Evolutionary conservation across 2,797 vertebrate genomes (phyloP).

Genomic region (Acanthopagrus latus): DNA sequence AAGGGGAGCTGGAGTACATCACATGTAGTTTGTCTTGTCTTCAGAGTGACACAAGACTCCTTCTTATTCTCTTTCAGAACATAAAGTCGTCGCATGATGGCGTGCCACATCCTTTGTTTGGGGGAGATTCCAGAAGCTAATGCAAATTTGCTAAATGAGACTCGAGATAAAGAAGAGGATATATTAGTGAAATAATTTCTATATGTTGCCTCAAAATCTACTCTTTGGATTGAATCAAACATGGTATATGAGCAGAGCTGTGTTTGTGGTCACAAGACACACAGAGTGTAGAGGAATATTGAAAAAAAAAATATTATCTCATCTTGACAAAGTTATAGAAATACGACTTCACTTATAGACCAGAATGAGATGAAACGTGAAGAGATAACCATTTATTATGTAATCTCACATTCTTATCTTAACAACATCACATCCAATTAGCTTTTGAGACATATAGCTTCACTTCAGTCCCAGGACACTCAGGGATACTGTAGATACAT

Average conservation of each 20-base stretch:
- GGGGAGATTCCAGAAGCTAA: neutral
- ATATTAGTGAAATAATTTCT: neutral
- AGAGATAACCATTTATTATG: slow-evolving; percentile 36
- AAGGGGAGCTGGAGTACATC: neutral
- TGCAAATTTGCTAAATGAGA: neutral
- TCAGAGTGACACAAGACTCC: neutral
- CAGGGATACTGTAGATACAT: slow-evolving; percentile 63
- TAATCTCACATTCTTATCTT: slow-evolving; percentile 34
- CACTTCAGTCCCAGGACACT: slow-evolving; percentile 66
- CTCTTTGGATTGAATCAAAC: neutral
- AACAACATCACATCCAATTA: slow-evolving; percentile 71
- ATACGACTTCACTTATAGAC: neutral
- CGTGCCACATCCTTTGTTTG: neutral
- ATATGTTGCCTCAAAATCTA: neutral
- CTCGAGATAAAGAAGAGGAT: neutral
- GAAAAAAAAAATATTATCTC: neutral
- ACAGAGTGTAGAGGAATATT: neutral
- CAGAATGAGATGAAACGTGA: slow-evolving; percentile 10
- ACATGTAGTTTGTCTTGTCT: neutral
- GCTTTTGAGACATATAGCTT: slow-evolving; percentile 68
- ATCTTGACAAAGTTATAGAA: neutral
- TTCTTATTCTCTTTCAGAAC: no score
- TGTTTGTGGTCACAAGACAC: no score
- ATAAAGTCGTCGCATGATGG: no score
- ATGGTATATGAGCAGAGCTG: no score